phyloP scores from a whole-genome alignment of 2,797 vertebrate species.

The Huso huso region DNA sequence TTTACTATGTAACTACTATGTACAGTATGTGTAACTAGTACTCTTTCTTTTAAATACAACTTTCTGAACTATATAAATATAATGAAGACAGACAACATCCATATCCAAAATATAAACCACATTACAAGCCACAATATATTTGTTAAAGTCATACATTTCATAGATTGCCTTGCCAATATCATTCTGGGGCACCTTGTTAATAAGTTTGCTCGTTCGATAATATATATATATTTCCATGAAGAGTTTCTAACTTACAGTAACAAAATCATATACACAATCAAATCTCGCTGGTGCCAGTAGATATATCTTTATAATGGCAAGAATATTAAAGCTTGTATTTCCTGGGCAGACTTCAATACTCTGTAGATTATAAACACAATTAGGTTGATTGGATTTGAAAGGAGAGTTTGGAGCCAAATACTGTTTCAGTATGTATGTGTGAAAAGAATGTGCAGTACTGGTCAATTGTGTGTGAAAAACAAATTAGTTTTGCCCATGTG shows the following conservation, averaged over 20 bases:
- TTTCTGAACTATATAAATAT: no score
- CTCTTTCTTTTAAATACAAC: no score
- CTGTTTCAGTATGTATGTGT: constrained; percentile 27
- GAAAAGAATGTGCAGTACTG: constrained; percentile 32
- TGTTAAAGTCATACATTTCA: constrained; percentile 19
- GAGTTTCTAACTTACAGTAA: constrained; percentile 34
- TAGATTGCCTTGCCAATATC: constrained; percentile 24
- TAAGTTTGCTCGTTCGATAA: constrained; percentile 30
- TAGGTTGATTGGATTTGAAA: constrained; percentile 43
- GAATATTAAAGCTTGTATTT: constrained; percentile 43
- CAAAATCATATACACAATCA: constrained; percentile 21
- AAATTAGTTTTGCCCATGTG: background rate
- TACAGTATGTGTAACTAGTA: no score
- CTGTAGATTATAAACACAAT: constrained; percentile 42
- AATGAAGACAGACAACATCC: no score
- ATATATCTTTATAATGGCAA: constrained; percentile 45
- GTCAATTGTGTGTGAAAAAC: constrained; percentile 36
- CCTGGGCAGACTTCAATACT: constrained; percentile 34
- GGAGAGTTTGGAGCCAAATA: constrained; percentile 34
- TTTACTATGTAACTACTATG: no score
- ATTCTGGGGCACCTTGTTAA: constrained; percentile 36
- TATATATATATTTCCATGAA: constrained; percentile 35
- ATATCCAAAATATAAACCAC: background rate
- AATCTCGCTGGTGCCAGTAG: constrained; percentile 34
- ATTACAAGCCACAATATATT: constrained; percentile 6